Base-by-base conservation (phyloP, 2,797 vertebrate genomes). In the Peromyscus attwateri region DNA sequence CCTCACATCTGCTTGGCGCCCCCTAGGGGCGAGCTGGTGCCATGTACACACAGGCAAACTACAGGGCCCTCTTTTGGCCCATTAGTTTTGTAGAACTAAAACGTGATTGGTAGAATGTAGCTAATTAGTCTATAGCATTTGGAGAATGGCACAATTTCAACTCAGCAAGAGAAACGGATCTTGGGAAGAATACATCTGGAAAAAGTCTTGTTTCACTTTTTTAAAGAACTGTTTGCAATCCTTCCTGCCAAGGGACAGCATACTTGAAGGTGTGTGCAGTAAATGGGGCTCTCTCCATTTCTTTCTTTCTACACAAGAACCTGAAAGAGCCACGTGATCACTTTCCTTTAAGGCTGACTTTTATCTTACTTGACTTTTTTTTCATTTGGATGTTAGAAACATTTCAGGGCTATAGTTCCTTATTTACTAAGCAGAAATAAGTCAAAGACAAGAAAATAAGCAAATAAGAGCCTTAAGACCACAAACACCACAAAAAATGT, bases 101-200 rank as follows among this genome's bases (percentile, higher is more conserved):
- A 52, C 11, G 62, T 46, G 79, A 90, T 81, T 95, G 97, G 97
- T 83, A 62, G 97, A 97, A 95, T 57, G 94, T 52, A 91, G 87
- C 31, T 92, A 97, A 97, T 97, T 91, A 94, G 95, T 98, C n/a
- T 34, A 97, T 97, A 98, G 97, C 97, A 98, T 98, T 98, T 97
- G 97, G 95, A 96, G 95, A 98, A 95, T 92, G 97, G 92, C n/a
- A 95, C 88, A 97, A 87, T n/a, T 97, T 94, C 93, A 97, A 94
- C 68, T 91, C 79, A 92, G 79, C 66, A 94, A 97, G 46, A 88
- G 31, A 95, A 94, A 68, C 77, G 89, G 80, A 96, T 84, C 98
- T 68, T 89, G 68, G 66, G 0, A 29, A 94, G 97, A 60, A 66
- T 40, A 94, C 55, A 79, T 40, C 97, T 91, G 92, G 85, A 96